Percentiles rank a stretch among this genome's conserved stretches.
Evolutionary conservation across 2,888 invertebrate species (phyloP).

Genomic region (Augiades crinisus): DNA sequence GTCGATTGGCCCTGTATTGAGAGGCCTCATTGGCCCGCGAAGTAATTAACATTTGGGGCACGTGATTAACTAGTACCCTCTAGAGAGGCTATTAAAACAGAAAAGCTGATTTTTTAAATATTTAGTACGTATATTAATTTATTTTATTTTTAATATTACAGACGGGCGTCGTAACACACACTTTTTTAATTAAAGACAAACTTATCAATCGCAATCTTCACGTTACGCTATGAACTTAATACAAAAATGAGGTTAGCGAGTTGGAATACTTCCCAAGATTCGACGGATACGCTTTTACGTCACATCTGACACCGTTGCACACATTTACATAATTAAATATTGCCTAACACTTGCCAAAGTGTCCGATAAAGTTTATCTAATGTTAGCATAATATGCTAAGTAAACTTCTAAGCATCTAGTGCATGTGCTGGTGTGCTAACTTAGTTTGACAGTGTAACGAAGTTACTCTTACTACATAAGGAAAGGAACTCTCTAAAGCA

Average conservation of each 20-base stretch:
- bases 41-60: constrained; percentile 9
- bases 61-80: constrained; percentile 6
- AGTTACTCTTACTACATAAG: too few relatives aligned
- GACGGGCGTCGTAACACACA: too few relatives aligned
- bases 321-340: constrained; percentile 19
- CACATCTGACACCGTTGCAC: constrained; percentile 14
- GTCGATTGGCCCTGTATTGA: neutral
- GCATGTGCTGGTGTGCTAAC: too few relatives aligned
- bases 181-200: too few relatives aligned
- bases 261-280: neutral
- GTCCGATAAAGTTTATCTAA: constrained; percentile 3
- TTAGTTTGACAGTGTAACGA: too few relatives aligned
- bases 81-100: neutral
- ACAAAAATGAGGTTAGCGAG: too few relatives aligned
- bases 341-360: constrained; percentile 13
- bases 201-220: too few relatives aligned
- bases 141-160: too few relatives aligned
- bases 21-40: neutral
- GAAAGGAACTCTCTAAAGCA: too few relatives aligned
- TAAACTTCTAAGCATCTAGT: too few relatives aligned
- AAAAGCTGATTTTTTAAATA: neutral
- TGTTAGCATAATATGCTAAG: constrained; percentile 5
- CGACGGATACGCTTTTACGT: neutral
- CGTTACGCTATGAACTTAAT: too few relatives aligned
- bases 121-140: too few relatives aligned